Conservation (phyloP, 2,113 vertebrate species). For the Poecilia latipinna region DNA sequence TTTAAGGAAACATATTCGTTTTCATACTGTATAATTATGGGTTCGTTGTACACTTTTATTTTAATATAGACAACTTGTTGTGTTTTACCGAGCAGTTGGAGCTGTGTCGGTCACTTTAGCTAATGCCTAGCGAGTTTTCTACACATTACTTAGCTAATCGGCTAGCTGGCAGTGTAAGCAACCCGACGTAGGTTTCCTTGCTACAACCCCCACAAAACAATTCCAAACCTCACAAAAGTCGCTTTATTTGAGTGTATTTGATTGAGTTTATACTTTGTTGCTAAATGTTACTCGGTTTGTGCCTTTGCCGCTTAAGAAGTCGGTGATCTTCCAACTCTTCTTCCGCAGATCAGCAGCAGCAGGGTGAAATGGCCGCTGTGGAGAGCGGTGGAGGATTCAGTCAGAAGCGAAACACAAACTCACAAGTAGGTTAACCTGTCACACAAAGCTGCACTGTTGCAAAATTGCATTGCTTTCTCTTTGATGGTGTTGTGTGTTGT, state of each 20-base stretch:
- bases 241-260: neutral
- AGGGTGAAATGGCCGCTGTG: slow-evolving; percentile 81
- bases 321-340: slow-evolving; percentile 56
- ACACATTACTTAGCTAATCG: slow-evolving; percentile 52
- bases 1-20: neutral
- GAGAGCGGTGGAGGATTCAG: slow-evolving; percentile 77
- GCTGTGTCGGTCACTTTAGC: neutral
- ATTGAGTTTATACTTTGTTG: neutral
- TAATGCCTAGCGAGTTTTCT: slow-evolving; percentile 15
- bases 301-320: neutral
- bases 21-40: neutral
- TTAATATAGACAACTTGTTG: neutral
- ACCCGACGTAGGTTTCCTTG: slow-evolving; percentile 37
- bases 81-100: neutral
- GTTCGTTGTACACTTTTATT: neutral
- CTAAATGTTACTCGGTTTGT: neutral
- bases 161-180: slow-evolving; percentile 53
- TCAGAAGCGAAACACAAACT: slow-evolving; percentile 78
- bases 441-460: neutral
- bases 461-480: neutral
- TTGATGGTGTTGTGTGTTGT: neutral
- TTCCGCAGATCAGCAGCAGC: slow-evolving; percentile 82
- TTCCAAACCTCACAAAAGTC: neutral
- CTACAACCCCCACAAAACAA: neutral
- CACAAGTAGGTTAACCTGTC: slow-evolving; percentile 71